Percentiles rank a stretch among this genome's conserved stretches.
These are phyloP conservation scores for Barbus barbus DNA, from an alignment of 2,113 vertebrate species.

Conservation along the genomic window DNA sequence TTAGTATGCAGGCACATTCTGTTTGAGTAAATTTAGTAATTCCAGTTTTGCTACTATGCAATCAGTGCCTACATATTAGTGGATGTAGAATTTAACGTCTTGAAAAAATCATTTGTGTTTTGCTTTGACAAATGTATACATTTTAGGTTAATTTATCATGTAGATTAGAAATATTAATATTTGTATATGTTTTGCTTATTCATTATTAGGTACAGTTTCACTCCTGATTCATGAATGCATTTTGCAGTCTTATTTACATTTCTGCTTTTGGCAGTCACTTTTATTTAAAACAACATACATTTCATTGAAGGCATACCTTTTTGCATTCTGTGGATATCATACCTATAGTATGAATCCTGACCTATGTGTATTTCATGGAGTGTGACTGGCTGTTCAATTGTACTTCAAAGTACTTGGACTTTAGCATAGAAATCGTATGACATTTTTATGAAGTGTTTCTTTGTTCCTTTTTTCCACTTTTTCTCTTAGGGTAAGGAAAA, in stretches of 20 bases:
- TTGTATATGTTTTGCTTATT: not conserved
- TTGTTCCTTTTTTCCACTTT: not conserved
- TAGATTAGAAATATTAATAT: not conserved
- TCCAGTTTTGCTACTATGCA: not conserved
- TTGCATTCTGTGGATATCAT: not conserved
- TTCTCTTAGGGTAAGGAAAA: not conserved
- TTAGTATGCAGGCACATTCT: not conserved
- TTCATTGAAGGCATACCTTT: not conserved
- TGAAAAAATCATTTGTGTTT: not conserved
- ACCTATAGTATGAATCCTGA: not conserved
- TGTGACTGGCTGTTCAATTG: not conserved
- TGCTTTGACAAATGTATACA: not conserved
- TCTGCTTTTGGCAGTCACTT: not conserved
- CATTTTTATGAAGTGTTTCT: not conserved
- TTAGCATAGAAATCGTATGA: not conserved
- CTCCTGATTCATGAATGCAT: not conserved
- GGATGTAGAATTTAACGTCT: not conserved
- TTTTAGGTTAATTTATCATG: not conserved
- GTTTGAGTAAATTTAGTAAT: not conserved
- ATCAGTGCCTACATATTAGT: not conserved
- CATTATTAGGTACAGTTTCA: not conserved
- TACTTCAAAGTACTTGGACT: not conserved
- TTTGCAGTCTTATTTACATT: not conserved
- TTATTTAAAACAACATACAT: not conserved
- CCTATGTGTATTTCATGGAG: too few relatives aligned